These are phyloP conservation scores for Smittia sp. DNA, from an alignment of 2,888 invertebrate species.

Conservation along the genomic window DNA sequence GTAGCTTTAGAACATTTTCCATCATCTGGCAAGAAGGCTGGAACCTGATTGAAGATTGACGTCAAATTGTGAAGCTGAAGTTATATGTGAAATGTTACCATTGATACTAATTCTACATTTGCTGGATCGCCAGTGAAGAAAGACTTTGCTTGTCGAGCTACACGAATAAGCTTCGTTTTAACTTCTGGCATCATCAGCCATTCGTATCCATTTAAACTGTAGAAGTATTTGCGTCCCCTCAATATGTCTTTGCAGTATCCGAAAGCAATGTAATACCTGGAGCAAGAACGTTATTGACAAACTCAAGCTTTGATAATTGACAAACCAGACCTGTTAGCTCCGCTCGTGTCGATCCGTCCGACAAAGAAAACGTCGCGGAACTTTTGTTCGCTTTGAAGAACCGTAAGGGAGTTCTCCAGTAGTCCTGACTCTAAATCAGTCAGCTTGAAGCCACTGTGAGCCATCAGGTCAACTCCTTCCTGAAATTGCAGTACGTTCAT, in stretches of 20 bases:
- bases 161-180: slow-evolving; percentile 47
- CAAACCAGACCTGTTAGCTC: no score
- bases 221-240: slow-evolving; percentile 70
- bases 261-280: slow-evolving; percentile 72
- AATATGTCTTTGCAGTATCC: slow-evolving; percentile 74
- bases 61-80: slow-evolving; percentile 29
- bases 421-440: slow-evolving; percentile 69
- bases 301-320: no score
- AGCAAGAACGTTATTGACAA: no score
- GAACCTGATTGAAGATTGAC: slow-evolving; percentile 50
- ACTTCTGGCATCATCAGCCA: slow-evolving; percentile 64
- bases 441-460: slow-evolving; percentile 65
- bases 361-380: slow-evolving; percentile 79
- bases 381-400: slow-evolving; percentile 81
- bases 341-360: slow-evolving; percentile 76
- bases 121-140: slow-evolving; percentile 51
- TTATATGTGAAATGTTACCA: slow-evolving; percentile 45
- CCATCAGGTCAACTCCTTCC: slow-evolving; percentile 51
- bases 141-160: slow-evolving; percentile 48
- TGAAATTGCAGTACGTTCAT: slow-evolving; percentile 51
- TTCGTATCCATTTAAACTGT: slow-evolving; percentile 68
- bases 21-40: slow-evolving; percentile 54
- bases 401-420: slow-evolving; percentile 72
- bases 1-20: slow-evolving; percentile 54
- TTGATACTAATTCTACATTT: slow-evolving; percentile 46